These are phyloP conservation scores for Stenopsyche tienmushanensis DNA, from an alignment of 1,140 invertebrate species.

Conservation along the genomic window DNA sequence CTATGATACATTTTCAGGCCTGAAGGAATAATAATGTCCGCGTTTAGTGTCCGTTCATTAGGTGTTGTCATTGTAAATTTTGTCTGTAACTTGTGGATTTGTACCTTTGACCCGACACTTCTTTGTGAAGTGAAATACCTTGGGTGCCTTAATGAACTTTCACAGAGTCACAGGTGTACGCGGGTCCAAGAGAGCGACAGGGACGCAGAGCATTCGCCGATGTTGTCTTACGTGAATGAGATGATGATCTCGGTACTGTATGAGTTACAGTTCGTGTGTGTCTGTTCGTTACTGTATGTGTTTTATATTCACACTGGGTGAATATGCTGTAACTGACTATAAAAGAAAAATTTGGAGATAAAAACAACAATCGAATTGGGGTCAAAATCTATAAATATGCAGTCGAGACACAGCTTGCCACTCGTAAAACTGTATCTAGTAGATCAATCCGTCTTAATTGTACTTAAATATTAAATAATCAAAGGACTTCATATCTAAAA, in stretches of 20 bases:
- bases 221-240: conserved; percentile 36
- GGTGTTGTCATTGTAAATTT: conserved; percentile 27
- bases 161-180: conserved; percentile 30
- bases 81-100: conserved; percentile 23
- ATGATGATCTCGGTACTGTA: conserved; percentile 32
- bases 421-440: no score
- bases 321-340: no score
- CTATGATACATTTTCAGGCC: neutral
- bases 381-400: no score
- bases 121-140: conserved; percentile 36
- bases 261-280: conserved; percentile 37
- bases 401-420: no score
- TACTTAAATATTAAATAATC: no score
- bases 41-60: conserved; percentile 18
- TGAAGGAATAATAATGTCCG: neutral
- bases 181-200: conserved; percentile 28
- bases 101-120: conserved; percentile 36
- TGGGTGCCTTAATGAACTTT: conserved; percentile 40
- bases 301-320: conserved; percentile 30
- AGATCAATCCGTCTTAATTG: no score
- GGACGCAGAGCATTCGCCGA: conserved; percentile 15
- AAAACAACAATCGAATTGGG: no score
- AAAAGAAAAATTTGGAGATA: no score
- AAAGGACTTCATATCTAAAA: no score
- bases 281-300: conserved; percentile 27